These are phyloP conservation scores for Pangasius sanitwongsei DNA, from an alignment of 2,797 vertebrate genomes.

Conservation along the genomic window DNA sequence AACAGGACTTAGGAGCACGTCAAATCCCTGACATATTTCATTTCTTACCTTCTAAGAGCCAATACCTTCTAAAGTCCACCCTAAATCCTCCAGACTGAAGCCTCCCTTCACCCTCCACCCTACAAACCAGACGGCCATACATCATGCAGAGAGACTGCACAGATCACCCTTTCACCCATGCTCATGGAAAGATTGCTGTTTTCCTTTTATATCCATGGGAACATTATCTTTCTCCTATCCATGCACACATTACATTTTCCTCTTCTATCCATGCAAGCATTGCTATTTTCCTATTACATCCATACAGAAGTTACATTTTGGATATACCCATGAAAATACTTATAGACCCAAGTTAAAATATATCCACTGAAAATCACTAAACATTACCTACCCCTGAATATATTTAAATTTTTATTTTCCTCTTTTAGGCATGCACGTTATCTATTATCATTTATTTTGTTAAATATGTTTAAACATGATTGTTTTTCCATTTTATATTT, in stretches of 20 bases:
- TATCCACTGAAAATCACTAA: not conserved
- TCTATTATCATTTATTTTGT: not conserved
- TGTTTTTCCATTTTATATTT: not conserved
- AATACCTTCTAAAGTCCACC: slow-evolving; percentile 47
- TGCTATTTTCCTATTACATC: not conserved
- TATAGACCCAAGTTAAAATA: not conserved
- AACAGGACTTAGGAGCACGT: slow-evolving; percentile 67
- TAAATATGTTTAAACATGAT: not conserved
- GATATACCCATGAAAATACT: not conserved
- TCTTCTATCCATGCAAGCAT: not conserved
- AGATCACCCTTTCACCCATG: slow-evolving; percentile 15
- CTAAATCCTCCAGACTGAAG: slow-evolving; percentile 51
- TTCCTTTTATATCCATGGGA: slow-evolving; percentile 1
- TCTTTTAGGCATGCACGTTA: not conserved
- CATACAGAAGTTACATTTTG: not conserved
- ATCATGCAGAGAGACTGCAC: slow-evolving; percentile 10
- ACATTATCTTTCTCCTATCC: not conserved
- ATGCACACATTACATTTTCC: not conserved
- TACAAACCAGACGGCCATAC: slow-evolving; percentile 34
- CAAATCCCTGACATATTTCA: slow-evolving; percentile 51
- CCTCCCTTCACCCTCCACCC: slow-evolving; percentile 34
- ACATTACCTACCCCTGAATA: not conserved
- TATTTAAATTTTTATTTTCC: not conserved
- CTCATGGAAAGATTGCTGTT: slow-evolving; percentile 9
- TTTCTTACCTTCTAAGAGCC: slow-evolving; percentile 29